These are phyloP conservation scores for Ophthalmolycus amberensis DNA, from an alignment of 2,113 vertebrate genomes.

Conservation along the genomic window DNA sequence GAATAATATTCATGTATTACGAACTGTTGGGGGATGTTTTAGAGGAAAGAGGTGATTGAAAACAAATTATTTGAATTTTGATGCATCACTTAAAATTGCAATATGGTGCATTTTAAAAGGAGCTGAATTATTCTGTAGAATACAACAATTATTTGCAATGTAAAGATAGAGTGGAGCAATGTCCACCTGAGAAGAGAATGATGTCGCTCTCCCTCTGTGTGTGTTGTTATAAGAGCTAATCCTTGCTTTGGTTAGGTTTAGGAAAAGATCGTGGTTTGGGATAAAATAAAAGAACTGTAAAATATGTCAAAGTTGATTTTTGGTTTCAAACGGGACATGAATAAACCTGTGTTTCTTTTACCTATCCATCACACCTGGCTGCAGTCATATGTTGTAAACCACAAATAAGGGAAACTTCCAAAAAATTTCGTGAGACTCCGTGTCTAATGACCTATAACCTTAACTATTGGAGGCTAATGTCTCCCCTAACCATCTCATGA, in stretches of 20 bases:
- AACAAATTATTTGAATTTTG: neutral
- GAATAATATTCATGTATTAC: conserved; percentile 22
- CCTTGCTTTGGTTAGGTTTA: neutral
- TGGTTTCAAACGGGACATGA: neutral
- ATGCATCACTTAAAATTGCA: neutral
- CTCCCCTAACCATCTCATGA: no score
- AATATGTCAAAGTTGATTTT: neutral
- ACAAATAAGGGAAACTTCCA: no score
- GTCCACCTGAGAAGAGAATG: neutral
- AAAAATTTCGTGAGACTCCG: neutral
- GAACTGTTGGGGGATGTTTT: neutral
- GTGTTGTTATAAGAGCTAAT: neutral
- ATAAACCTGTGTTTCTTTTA: neutral
- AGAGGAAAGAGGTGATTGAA: neutral
- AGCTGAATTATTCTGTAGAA: neutral
- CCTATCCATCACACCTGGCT: neutral
- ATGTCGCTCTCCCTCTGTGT: neutral
- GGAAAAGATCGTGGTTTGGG: neutral
- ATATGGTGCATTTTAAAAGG: neutral
- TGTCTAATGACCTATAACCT: no score
- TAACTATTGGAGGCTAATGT: neutral
- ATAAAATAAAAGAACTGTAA: neutral
- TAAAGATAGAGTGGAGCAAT: neutral
- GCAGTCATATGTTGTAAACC: neutral
- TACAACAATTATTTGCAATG: neutral